Conservation (phyloP, 2,113 vertebrate species). For the Isichthys henryi region DNA sequence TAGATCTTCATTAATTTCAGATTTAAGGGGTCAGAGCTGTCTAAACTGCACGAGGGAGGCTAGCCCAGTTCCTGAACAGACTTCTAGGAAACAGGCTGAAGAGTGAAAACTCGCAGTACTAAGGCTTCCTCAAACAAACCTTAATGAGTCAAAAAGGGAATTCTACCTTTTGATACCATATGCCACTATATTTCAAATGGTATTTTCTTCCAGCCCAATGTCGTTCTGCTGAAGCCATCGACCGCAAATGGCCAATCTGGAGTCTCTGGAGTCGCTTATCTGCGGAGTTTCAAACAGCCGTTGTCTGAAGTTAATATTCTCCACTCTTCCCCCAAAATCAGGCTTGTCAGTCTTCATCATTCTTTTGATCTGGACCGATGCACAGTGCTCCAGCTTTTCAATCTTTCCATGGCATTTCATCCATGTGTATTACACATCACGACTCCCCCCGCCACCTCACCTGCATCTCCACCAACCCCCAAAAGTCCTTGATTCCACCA, state of each 20-base stretch:
- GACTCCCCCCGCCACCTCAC: not conserved
- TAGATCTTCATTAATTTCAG: not conserved
- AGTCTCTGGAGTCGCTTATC: not conserved
- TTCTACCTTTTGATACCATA: constrained; percentile 4
- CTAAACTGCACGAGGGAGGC: not conserved
- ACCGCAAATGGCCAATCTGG: not conserved
- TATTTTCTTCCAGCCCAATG: not conserved
- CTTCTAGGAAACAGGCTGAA: not conserved
- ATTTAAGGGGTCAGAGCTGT: not conserved
- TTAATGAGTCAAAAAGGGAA: not conserved
- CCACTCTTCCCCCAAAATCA: constrained; percentile 29
- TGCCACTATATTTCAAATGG: not conserved
- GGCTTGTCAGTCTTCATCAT: constrained; percentile 39
- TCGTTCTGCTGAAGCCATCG: not conserved
- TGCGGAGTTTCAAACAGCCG: not conserved
- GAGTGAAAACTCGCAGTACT: not conserved
- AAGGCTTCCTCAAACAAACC: not conserved
- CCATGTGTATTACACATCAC: not conserved
- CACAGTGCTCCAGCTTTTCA: not conserved
- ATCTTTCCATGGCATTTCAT: not conserved
- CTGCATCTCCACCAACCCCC: not conserved
- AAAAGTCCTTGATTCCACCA: not conserved
- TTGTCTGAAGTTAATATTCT: constrained; percentile 4
- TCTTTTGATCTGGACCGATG: not conserved
- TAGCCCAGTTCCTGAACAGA: not conserved